Evolutionary conservation across 2,113 vertebrate species (phyloP), one percentile per base, ranked within the genome.

Genomic region (Gallinago media): DNA sequence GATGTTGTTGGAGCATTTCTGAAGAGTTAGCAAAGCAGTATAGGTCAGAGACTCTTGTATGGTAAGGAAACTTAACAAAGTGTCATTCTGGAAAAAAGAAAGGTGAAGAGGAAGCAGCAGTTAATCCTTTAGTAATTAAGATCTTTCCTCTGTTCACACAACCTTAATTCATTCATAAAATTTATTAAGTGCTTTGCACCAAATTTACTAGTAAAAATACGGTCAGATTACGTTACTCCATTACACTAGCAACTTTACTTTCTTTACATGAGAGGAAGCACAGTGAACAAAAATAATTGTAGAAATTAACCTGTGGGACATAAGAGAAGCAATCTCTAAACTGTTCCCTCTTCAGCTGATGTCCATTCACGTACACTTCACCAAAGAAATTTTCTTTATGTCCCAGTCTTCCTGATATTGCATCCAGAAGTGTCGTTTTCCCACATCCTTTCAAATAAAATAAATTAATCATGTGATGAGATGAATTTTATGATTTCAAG

Each of bases 251-350:
- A 86, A 66, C 7, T 26, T 54, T 14, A 44, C 34, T 63, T 56
- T 58, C 46, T 76, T 85, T 20, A 52, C 8, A 23, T 15, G 34
- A 88, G 59, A 83, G 61, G 22, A 90, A 80, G 25, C 17, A 70
- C 8, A 31, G 15, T 11, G 62, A 25, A 72, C 44, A 83, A 49
- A 88, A 77, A 85, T 32, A 54, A 81, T 91, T 3, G 15, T 9
- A n/a, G 25, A 80, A 50, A 72, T 96, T 46, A 97, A 99, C 99
- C 99, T 99, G 99, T 91, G 99, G 98, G 27, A 99, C 99, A 0
- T 99, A 99, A 68, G 99, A 99, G 98, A 99, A 99, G 85, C 99
- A 99, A 96, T 99, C 98, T 97, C 99, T 99, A 97, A 99, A 99
- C 96, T 99, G 98, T 4, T 99, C 98, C 81, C 95, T 97, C 85